Conservation (phyloP, 2,113 vertebrate genomes). For the Boulengeromyrus knoepffleri region DNA sequence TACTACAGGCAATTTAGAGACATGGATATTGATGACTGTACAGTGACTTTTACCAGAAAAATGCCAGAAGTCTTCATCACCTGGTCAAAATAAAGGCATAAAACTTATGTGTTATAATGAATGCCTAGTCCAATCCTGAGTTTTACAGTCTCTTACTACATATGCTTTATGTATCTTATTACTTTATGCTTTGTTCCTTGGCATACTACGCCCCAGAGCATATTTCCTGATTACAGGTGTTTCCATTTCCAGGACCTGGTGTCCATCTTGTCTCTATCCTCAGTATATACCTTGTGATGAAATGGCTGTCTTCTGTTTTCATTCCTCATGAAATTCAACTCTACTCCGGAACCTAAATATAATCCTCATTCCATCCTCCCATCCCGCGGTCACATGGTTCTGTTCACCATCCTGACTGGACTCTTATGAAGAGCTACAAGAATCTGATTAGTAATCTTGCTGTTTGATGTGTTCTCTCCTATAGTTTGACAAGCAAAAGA, state of each 20-base stretch:
- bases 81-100: neutral
- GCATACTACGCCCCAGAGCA: neutral
- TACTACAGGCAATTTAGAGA: neutral
- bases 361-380: neutral
- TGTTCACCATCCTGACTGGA: neutral
- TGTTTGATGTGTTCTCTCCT: neutral
- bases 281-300: neutral
- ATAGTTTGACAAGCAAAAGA: neutral
- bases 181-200: neutral
- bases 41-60: neutral
- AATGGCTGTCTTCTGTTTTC: neutral
- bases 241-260: neutral
- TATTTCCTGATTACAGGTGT: neutral
- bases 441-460: neutral
- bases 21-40: neutral
- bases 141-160: neutral
- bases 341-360: neutral
- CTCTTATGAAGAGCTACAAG: neutral
- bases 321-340: neutral
- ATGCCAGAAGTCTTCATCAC: neutral
- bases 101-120: neutral
- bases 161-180: no score
- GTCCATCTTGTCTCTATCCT: neutral
- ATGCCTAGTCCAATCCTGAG: neutral
- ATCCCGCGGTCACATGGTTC: neutral